These are phyloP conservation scores for Dione juno DNA, from an alignment of 2,888 invertebrate species.

Conservation along the genomic window DNA sequence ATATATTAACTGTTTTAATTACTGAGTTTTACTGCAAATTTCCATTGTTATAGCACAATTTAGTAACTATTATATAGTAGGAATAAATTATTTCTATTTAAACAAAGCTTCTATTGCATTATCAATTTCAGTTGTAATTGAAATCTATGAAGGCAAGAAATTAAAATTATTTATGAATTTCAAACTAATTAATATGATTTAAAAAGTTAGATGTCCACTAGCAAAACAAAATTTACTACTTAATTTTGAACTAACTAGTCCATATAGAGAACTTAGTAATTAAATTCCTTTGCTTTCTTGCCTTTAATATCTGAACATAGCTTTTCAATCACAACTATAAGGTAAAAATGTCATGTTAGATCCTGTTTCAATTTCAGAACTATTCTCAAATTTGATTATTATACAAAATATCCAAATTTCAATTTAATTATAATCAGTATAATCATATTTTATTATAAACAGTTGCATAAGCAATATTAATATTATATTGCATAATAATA, in stretches of 20 bases:
- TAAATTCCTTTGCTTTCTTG: background rate
- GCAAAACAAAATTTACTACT: background rate
- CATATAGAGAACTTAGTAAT: too few relatives aligned
- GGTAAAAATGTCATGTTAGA: background rate
- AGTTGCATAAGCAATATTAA: constrained; percentile 10
- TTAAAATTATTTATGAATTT: background rate
- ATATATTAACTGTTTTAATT: background rate
- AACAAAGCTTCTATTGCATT: background rate
- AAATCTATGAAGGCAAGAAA: background rate
- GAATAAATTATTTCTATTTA: background rate
- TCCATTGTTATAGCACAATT: background rate
- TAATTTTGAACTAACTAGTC: too few relatives aligned
- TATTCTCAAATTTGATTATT: background rate
- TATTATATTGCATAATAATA: background rate
- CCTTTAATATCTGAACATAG: background rate
- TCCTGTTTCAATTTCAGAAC: background rate
- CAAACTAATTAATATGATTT: background rate
- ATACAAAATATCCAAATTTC: background rate
- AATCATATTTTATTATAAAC: too few relatives aligned
- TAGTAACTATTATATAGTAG: background rate
- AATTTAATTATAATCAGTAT: background rate
- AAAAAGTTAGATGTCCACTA: background rate
- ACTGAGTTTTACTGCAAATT: background rate
- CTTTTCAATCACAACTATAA: background rate
- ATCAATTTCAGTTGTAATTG: background rate